Conservation (phyloP, 2,113 vertebrate species). For the Peromyscus californicus region DNA sequence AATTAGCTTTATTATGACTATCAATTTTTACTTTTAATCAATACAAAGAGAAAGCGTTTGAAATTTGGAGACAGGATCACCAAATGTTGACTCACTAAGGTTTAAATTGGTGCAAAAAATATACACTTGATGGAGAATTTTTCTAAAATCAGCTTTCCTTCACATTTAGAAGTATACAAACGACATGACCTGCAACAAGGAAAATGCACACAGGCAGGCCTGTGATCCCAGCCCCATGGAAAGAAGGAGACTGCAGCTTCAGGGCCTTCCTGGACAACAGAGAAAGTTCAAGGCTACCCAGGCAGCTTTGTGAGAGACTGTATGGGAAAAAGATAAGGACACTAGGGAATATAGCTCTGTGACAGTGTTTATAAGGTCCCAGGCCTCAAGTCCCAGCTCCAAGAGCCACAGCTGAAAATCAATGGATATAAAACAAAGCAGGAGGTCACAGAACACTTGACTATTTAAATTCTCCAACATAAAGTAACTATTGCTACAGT, state of each 20-base stretch:
- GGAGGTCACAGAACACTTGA: neutral
- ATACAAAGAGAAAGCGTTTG: neutral
- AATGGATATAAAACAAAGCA: neutral
- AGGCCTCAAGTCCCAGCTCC: neutral
- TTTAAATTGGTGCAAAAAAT: neutral
- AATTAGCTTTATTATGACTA: neutral
- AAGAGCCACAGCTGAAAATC: neutral
- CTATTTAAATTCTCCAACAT: neutral
- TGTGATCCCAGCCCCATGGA: neutral
- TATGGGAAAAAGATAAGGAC: fast-evolving
- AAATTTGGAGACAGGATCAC: neutral
- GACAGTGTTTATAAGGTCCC: neutral
- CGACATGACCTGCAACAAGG: neutral
- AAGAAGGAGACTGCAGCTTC: neutral
- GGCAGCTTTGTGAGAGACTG: neutral
- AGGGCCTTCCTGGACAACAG: too few relatives aligned
- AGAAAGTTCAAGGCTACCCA: neutral
- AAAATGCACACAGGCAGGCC: neutral
- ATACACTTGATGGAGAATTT: neutral
- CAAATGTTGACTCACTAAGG: neutral
- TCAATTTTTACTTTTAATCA: neutral
- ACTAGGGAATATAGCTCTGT: neutral
- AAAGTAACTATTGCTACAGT: neutral
- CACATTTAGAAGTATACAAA: neutral
- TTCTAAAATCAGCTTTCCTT: neutral